Base-by-base conservation (phyloP, 2,113 vertebrate genomes). In the Cebidichthys violaceus region DNA sequence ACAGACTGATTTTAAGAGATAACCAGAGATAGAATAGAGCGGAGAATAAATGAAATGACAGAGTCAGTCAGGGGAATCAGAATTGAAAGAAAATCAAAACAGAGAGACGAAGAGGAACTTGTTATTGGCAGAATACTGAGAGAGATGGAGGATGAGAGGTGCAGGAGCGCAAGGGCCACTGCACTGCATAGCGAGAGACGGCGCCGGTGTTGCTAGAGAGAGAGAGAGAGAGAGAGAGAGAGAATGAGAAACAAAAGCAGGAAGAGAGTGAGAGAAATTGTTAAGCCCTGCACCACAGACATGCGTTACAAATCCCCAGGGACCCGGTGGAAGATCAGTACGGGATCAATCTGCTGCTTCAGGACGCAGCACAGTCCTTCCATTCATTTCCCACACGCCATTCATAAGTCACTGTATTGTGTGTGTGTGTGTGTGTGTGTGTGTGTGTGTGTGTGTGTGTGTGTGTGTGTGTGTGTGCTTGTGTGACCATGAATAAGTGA, bases 311-410 rank as follows among this genome's bases (percentile, higher is more conserved):
- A 87, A 90, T 90, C 90, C 74, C 76, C 83, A 43, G 83, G 87
- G 89, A 90, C 79, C 90, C 14, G 20, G 84, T 84, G 83, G 83
- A 83, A 86, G 86, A 90, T 92, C 89, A 88, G 88, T 83, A 87
- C 82, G 88, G 87, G 88, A 91, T 93, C 90, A 92, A 91, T 88
- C 75, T 90, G 79, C 86, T 86, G 85, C 84, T 86, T 84, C 84
- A 87, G 85, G 67, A 86, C 54, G 33, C 86, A 70, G 78, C 72
- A 57, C 84, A 83, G 74, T 77, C 73, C 73, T 78, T 81, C 61
- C 83, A 91, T 84, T 33, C 15, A 59, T 15, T 59, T 85, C 82
- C 73, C 80, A 79, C 85, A 91, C 84, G 79, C 61, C 5, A 15
- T 17, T 80, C 81, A 71, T 37, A 55, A 66, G 81, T 33, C 41